Evolutionary conservation across 2,888 invertebrate species (phyloP), one percentile per base, ranked within the genome.

Genomic region (Campoplex nolae): DNA sequence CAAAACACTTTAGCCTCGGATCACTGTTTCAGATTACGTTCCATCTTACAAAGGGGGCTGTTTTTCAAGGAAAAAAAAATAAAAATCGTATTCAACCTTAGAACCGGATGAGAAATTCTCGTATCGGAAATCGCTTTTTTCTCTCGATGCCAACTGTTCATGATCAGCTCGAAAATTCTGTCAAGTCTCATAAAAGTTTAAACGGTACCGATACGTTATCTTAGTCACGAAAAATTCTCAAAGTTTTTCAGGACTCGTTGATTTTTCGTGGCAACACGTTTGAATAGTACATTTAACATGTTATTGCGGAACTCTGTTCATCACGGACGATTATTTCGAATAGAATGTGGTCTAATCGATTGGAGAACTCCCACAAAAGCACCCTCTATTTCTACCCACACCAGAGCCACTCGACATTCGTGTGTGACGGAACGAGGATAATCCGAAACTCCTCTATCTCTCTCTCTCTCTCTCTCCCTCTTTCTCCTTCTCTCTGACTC

Each of bases 351-450:
- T 38, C 38, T n/a, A 67, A 79, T 79, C 78, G 78, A 79, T 70
- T n/a, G 75, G 70, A 62, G 65, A 81, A 65, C 38, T 56, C 51
- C 28, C 51, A 54, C 54, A 42, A 45, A 48, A 58, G 82, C 82
- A 16, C 28, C 48, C 23, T 71, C 71, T 51, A 62, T 76, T 71
- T 42, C 83, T 65, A 58, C 67, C 73, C 74, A 45, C 65, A 45
- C 35, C n/a, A 23, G 32, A 28, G 3, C 6, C 48, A 67, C n/a
- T 77, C 77, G 78, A 76, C 48, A 88, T 85, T 76, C 71, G 80
- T 82, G 78, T 78, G 73, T 62, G 62, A 68, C 62, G 70, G 62
- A 75, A 78, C 70, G 62, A 79, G 78, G 28, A 79, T 79, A 42
- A 79, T 83, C 45, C 54, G 18, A 62, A 18, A 62, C 42, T 28